These are phyloP conservation scores for Cathartes aura DNA, from an alignment of 2,113 vertebrate genomes.

Conservation along the genomic window DNA sequence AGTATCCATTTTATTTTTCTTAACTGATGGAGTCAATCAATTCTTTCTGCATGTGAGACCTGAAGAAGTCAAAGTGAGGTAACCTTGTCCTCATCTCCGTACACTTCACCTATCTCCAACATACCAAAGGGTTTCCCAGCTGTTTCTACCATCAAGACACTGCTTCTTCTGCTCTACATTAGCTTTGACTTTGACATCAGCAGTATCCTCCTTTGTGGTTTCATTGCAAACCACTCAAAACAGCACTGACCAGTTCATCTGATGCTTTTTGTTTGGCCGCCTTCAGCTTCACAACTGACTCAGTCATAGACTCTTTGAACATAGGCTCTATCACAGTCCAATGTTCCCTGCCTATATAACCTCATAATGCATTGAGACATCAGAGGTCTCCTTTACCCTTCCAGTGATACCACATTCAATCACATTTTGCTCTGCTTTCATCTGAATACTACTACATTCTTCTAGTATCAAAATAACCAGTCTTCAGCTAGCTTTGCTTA, in stretches of 20 bases:
- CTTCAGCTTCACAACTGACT: not conserved
- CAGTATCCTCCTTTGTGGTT: not conserved
- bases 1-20: not conserved
- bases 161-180: not conserved
- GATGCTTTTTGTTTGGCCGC: not conserved
- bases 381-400: not conserved
- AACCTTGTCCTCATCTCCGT: not conserved
- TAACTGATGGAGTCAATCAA: not conserved
- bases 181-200: not conserved
- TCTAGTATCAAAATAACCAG: not conserved
- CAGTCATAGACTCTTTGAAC: not conserved
- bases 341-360: not conserved
- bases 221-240: not conserved
- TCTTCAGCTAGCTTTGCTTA: not conserved
- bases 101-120: not conserved
- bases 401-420: not conserved
- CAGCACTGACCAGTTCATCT: not conserved
- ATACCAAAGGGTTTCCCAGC: not conserved
- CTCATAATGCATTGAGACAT: not conserved
- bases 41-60: rapidly evolving
- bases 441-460: not conserved
- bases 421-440: not conserved
- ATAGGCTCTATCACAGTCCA: not conserved
- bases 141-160: not conserved
- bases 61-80: not conserved